phyloP scores from a whole-genome alignment of 2,888 invertebrate genomes.

The Sthenelais limicola region DNA sequence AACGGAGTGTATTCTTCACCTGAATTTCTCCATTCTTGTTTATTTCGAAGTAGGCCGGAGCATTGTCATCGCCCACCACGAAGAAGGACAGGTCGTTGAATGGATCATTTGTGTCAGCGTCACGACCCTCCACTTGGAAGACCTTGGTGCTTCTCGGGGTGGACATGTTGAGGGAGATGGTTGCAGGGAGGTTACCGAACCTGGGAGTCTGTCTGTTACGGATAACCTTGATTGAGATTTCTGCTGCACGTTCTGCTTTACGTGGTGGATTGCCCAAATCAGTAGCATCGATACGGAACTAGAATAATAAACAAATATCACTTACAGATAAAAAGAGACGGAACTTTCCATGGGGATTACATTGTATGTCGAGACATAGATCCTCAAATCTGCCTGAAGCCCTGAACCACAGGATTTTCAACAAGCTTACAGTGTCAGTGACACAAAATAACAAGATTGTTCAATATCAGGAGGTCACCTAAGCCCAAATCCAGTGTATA shows the following conservation, averaged over 20 bases:
- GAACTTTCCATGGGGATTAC: too few relatives aligned
- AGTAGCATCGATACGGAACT: constrained; percentile 50
- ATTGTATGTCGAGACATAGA: too few relatives aligned
- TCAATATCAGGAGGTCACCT: too few relatives aligned
- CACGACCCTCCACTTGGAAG: constrained; percentile 47
- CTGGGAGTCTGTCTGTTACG: constrained; percentile 59
- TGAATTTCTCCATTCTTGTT: constrained; percentile 52
- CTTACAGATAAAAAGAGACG: too few relatives aligned
- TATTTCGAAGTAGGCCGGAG: constrained; percentile 56
- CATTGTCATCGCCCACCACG: constrained; percentile 56
- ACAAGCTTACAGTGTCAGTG: too few relatives aligned
- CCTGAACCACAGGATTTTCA: too few relatives aligned
- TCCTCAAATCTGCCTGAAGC: too few relatives aligned
- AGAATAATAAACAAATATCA: too few relatives aligned
- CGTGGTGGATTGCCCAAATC: constrained; percentile 59
- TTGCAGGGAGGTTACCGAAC: constrained; percentile 57
- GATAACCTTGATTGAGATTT: constrained; percentile 57
- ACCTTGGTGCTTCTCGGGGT: constrained; percentile 26
- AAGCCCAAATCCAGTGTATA: too few relatives aligned
- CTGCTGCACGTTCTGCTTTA: constrained; percentile 52
- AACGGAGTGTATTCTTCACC: constrained; percentile 50
- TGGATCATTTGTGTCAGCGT: constrained; percentile 51
- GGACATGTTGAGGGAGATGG: constrained; percentile 50
- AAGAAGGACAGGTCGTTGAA: constrained; percentile 58
- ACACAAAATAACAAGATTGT: too few relatives aligned